Conservation (phyloP, 2,888 invertebrate species). For the Eupelmus urozonus region DNA sequence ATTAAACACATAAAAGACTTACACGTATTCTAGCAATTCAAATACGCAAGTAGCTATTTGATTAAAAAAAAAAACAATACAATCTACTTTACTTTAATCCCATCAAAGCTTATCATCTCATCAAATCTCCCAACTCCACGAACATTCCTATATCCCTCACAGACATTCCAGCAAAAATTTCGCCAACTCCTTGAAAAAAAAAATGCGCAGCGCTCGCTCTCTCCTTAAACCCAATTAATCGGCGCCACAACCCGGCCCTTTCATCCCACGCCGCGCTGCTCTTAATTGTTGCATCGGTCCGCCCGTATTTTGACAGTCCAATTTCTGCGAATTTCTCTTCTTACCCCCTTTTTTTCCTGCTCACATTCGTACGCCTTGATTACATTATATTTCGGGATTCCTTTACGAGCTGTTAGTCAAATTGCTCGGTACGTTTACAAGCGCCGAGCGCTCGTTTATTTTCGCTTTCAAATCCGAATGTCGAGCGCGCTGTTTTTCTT, state of each 20-base stretch:
- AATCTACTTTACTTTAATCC: too few relatives aligned
- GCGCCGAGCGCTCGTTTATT: neutral
- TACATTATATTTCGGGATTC: constrained; percentile 22
- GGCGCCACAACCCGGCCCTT: constrained; percentile 33
- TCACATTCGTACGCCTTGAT: neutral
- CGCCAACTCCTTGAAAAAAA: too few relatives aligned
- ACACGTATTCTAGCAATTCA: too few relatives aligned
- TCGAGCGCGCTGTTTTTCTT: constrained; percentile 9
- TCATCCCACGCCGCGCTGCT: constrained; percentile 24
- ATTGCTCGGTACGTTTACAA: constrained; percentile 32
- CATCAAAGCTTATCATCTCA: too few relatives aligned
- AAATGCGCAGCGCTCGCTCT: too few relatives aligned
- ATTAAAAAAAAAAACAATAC: too few relatives aligned
- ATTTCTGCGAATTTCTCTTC: constrained; percentile 45
- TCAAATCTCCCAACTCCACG: too few relatives aligned
- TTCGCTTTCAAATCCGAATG: neutral
- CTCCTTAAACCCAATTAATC: constrained; percentile 9
- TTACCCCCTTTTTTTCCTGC: neutral
- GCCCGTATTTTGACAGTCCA: constrained; percentile 42
- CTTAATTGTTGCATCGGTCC: constrained; percentile 19
- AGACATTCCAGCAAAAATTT: too few relatives aligned
- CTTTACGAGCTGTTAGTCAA: constrained; percentile 36
- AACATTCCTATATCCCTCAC: too few relatives aligned
- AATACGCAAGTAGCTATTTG: too few relatives aligned
- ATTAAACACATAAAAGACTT: too few relatives aligned